Conservation (phyloP, 2,113 vertebrate species). For the Clupea harengus region DNA sequence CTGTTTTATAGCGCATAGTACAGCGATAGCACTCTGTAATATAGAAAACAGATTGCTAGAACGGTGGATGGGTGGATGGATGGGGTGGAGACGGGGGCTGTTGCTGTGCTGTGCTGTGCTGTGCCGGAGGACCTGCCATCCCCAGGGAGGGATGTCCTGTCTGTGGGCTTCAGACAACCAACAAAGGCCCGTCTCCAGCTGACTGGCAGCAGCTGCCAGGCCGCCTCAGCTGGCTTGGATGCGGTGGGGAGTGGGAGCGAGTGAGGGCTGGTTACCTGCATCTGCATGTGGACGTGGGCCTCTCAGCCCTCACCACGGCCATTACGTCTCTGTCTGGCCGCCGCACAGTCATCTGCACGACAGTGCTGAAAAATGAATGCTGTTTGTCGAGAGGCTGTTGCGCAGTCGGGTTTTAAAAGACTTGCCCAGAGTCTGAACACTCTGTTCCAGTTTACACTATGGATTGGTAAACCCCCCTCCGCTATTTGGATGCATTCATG, state of each 20-base stretch:
- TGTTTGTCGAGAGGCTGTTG: background rate
- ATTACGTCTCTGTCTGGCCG: background rate
- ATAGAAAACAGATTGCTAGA: constrained; percentile 83
- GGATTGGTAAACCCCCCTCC: too few relatives aligned
- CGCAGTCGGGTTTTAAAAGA: background rate
- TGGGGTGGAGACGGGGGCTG: constrained; percentile 66
- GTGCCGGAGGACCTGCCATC: constrained; percentile 70
- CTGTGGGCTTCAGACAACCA: constrained; percentile 79
- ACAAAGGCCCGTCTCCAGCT: constrained; percentile 77
- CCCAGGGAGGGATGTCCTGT: constrained; percentile 74
- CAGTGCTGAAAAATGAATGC: background rate
- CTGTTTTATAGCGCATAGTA: constrained; percentile 84
- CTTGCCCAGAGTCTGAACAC: background rate
- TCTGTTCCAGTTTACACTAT: background rate
- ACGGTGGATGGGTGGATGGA: constrained; percentile 69
- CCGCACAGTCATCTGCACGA: background rate
- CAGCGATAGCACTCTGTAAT: constrained; percentile 80
- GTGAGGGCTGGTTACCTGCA: background rate
- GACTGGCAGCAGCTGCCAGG: constrained; percentile 78
- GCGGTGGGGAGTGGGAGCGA: background rate
- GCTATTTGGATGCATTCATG: background rate
- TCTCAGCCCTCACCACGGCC: background rate
- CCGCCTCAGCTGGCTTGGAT: constrained; percentile 66
- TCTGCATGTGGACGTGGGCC: background rate
- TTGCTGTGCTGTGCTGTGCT: constrained; percentile 71